These are phyloP conservation scores for Saguinus imperator DNA, from an alignment of 2,113 vertebrate genomes.

Conservation along the genomic window DNA sequence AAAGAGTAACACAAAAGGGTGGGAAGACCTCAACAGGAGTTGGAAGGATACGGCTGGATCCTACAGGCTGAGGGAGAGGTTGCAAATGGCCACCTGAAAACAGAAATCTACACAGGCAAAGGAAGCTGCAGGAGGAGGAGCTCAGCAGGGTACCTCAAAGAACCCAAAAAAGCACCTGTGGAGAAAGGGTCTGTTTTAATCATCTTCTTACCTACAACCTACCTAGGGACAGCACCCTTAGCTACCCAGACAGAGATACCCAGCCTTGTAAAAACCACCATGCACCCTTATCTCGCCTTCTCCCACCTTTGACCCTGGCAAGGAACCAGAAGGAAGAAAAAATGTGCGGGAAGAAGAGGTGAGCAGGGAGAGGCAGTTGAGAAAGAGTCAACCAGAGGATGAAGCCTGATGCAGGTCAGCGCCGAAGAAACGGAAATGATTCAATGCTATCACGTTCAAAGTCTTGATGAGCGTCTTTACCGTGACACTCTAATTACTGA, in stretches of 20 bases:
- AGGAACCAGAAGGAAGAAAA: not conserved
- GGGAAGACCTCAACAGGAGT: not conserved
- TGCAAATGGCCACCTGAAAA: not conserved
- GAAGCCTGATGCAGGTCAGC: not conserved
- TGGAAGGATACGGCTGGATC: not conserved
- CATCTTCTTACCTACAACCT: no score
- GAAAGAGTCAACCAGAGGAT: not conserved
- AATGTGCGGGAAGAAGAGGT: not conserved
- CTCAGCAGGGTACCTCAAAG: not conserved
- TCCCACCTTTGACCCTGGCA: not conserved
- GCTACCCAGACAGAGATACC: not conserved
- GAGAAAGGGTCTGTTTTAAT: not conserved
- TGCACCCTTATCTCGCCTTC: not conserved
- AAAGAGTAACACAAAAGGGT: not conserved
- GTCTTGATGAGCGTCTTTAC: not conserved
- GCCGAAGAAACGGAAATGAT: not conserved
- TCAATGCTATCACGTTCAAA: not conserved
- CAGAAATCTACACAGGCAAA: not conserved
- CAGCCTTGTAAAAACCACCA: not conserved
- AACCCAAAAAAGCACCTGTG: not conserved
- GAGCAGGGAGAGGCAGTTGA: not conserved
- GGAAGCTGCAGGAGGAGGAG: not conserved
- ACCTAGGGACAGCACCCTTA: not conserved
- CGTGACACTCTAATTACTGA: constrained; percentile 8
- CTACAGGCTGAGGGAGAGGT: not conserved